These are phyloP conservation scores for Enteromius fasciolatus DNA, from an alignment of 2,797 vertebrate genomes.

Conservation along the genomic window DNA sequence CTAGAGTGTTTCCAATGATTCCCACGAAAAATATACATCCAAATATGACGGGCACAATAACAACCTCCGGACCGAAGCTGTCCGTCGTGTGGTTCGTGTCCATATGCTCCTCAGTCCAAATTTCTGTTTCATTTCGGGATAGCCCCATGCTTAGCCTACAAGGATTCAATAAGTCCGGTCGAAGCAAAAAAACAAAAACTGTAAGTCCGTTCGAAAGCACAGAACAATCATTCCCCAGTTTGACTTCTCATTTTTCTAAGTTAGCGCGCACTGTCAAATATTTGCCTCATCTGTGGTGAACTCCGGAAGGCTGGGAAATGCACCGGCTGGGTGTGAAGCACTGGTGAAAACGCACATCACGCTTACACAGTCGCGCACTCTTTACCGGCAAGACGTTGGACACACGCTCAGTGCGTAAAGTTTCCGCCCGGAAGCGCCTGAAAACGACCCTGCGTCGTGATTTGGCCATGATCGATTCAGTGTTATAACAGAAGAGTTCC, in stretches of 20 bases:
- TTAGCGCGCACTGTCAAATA: conserved; percentile 3
- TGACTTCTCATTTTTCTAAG: conserved; percentile 16
- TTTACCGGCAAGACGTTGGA: neutral
- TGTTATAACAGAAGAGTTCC: neutral
- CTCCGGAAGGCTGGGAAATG: conserved; percentile 30
- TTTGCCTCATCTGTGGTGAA: conserved; percentile 1
- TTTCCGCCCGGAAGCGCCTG: conserved; percentile 32
- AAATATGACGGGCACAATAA: conserved; percentile 82
- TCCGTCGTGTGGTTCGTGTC: conserved; percentile 57
- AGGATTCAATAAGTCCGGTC: conserved; percentile 16
- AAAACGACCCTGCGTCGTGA: neutral
- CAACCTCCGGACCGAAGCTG: conserved; percentile 68
- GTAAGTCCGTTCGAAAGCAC: conserved; percentile 8
- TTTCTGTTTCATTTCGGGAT: conserved; percentile 59
- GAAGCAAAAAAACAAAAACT: neutral
- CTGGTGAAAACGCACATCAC: neutral
- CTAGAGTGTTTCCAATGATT: conserved; percentile 81
- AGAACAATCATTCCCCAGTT: neutral
- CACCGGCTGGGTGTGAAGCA: conserved; percentile 38
- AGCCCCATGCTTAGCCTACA: conserved; percentile 55
- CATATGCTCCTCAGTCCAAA: conserved; percentile 54
- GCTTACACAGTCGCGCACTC: neutral
- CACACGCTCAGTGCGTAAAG: neutral
- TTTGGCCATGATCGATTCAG: neutral
- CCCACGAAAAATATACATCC: conserved; percentile 85